These are phyloP conservation scores for Drosophila yakuba DNA, from an alignment of 1,140 invertebrate species.

Conservation along the genomic window DNA sequence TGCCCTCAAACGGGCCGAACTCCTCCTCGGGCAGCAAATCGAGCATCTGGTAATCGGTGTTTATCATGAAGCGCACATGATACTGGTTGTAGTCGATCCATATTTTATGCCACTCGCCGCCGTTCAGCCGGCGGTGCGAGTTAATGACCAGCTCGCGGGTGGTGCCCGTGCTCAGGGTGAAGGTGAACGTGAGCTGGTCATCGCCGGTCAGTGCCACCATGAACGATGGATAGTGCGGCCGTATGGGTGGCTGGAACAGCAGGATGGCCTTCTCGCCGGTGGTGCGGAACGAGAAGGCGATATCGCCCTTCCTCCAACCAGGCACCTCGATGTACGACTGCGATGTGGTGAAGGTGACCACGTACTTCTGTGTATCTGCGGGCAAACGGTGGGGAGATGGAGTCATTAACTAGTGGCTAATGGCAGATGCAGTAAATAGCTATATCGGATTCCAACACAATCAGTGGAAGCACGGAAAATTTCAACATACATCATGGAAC, in stretches of 20 bases:
- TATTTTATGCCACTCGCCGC: constrained; percentile 97
- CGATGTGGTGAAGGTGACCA: constrained; percentile 96
- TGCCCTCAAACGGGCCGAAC: constrained; percentile 96
- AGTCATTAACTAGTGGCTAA: constrained; percentile 16
- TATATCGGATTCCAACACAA: too few species aligned
- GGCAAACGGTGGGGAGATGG: background rate
- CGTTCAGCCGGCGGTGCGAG: constrained; percentile 92
- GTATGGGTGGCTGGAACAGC: constrained; percentile 94
- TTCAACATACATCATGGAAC: background rate
- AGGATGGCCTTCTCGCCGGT: constrained; percentile 95
- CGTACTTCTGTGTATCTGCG: constrained; percentile 95
- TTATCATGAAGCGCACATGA: constrained; percentile 97
- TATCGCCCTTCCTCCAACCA: constrained; percentile 95
- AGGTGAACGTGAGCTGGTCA: constrained; percentile 95
- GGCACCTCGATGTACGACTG: constrained; percentile 96
- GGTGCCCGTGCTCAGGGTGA: constrained; percentile 93
- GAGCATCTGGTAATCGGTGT: constrained; percentile 94
- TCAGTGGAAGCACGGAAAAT: background rate
- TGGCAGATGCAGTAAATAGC: constrained; percentile 9
- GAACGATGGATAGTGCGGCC: constrained; percentile 95
- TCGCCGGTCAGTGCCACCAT: constrained; percentile 94
- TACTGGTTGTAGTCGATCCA: constrained; percentile 97
- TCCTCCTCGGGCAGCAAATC: constrained; percentile 93
- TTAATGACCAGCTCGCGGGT: constrained; percentile 92
- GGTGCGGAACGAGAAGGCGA: constrained; percentile 96